Evolutionary conservation across 2,113 vertebrate genomes (phyloP), one percentile per base, ranked within the genome.

Genomic region (Alethe diademata): DNA sequence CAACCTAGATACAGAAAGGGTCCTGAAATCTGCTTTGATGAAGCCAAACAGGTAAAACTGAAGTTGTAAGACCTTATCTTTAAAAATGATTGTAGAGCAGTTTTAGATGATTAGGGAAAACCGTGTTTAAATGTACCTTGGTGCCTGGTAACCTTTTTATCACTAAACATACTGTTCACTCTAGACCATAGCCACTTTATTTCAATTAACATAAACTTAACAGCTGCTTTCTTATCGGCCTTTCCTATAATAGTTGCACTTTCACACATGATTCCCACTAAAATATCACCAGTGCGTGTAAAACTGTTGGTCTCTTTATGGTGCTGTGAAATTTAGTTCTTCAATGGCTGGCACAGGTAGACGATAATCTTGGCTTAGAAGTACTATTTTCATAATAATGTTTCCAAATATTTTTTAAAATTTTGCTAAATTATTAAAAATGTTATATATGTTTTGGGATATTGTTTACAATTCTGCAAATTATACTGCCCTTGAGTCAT

Each of bases 1-100:
- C 99, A 98, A 19, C 99, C 99, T 28, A 98, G 99, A 92, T 99
- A 99, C 95, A 98, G 99, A 91, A 99, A 99, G 92, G 99, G 99
- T 56, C 99, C 99, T 0, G 99, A 99, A 12, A 98, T 98, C 93
- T 99, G 99, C 97, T 99, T 99, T 90, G 99, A 99, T 97, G 98
- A 99, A 97, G 99, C 99, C 79, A 96, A 97, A 80, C 93, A 98
- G 86, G 99, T 99, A 98, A 99, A 98, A 97, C 3, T 43, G 64
- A 74, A 66, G 5, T 79, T 87, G 33, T 66, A 47, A 70, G 57
- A 14, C 11, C 53, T 56, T 54, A 17, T 10, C 16, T 50, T 47
- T 57, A 43, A 26, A 60, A 88, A 40, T 75, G 90, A 19, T 33
- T 51, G 51, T 83, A 88, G 78, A 86, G 23, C 54, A 82, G 29